These are phyloP conservation scores for Eupithecia inturbata DNA, from an alignment of 2,888 invertebrate species.

Conservation along the genomic window DNA sequence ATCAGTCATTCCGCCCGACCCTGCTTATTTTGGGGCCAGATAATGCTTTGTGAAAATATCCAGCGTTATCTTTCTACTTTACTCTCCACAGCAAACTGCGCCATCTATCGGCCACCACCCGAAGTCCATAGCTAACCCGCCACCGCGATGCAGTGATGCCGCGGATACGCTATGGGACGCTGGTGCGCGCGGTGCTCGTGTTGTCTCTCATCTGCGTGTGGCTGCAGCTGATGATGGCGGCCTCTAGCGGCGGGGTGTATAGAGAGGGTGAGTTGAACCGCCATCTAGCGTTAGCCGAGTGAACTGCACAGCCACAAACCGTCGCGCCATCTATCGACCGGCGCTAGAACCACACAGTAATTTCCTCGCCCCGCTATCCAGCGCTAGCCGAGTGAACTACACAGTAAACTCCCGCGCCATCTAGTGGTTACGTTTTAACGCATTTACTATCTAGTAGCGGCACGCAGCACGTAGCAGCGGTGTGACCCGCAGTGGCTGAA, in stretches of 20 bases:
- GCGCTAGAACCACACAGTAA: slow-evolving; percentile 38
- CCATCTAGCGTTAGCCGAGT: neutral
- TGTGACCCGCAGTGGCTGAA: no score
- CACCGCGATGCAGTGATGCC: slow-evolving; percentile 70
- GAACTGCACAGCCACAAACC: slow-evolving; percentile 13
- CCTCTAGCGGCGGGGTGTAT: slow-evolving; percentile 65
- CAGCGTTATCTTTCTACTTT: neutral
- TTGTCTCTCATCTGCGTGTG: slow-evolving; percentile 74
- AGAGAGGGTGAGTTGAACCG: slow-evolving; percentile 62
- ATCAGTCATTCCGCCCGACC: neutral
- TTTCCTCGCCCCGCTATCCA: neutral
- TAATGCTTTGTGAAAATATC: neutral
- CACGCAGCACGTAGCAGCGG: no score
- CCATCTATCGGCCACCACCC: neutral
- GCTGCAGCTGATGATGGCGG: slow-evolving; percentile 78
- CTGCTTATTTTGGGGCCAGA: neutral
- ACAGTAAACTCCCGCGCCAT: slow-evolving; percentile 17
- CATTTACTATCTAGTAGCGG: no score
- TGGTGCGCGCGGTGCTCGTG: slow-evolving; percentile 72
- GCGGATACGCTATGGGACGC: slow-evolving; percentile 74
- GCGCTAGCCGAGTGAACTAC: no score
- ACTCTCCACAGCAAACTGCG: neutral
- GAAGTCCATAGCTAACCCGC: neutral
- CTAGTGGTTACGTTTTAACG: slow-evolving; percentile 5
- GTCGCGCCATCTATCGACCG: slow-evolving; percentile 49